Evolutionary conservation across 2,888 invertebrate genomes (phyloP), one percentile per base, ranked within the genome.

Genomic region (Ceratothoa steindachneri): DNA sequence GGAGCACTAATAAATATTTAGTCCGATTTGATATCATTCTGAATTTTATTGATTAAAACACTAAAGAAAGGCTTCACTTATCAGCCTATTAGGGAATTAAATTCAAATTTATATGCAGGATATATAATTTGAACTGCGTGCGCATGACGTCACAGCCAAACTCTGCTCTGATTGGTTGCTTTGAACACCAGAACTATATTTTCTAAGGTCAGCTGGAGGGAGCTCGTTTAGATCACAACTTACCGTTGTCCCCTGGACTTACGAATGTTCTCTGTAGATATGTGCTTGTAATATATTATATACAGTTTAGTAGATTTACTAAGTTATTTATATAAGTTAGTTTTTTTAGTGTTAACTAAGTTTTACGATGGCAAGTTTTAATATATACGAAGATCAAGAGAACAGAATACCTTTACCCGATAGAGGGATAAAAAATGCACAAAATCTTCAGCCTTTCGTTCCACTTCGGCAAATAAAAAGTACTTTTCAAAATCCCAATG

Each of bases 321-420:
- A 60, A 24, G 22, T 12, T 60, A 60, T n/a, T 60, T 60, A 3
- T 60, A 60, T 24, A 22, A 12, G 19, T 60, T 60, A 12, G 22
- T 24, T 60, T n/a, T 60, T n/a, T 60, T 60, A 60, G 60, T 60
- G 60, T 22, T 24, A n/a, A 60, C 12, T 24, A 22, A 22, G 27
- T 24, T 24, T 60, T 22, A 60, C 1, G n/a, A 60, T 60, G 60
- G n/a, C 60, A 12, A 60, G 24, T 24, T 22, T 60, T 60, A 60
- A 60, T 60, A 60, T 60, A 60, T 60, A 60, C 60, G 60, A 60
- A 24, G 60, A 60, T 24, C 60, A 60, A 60, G 60, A 60, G 24
- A 60, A 60, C 24, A 60, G 60, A 24, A 24, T 60, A 22, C 60
- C 60, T 24, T 60, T 60, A 24, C 60, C n/a, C 22, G 1, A 60